Conservation (phyloP, 2,888 invertebrate genomes). For the Andrena fulva region DNA sequence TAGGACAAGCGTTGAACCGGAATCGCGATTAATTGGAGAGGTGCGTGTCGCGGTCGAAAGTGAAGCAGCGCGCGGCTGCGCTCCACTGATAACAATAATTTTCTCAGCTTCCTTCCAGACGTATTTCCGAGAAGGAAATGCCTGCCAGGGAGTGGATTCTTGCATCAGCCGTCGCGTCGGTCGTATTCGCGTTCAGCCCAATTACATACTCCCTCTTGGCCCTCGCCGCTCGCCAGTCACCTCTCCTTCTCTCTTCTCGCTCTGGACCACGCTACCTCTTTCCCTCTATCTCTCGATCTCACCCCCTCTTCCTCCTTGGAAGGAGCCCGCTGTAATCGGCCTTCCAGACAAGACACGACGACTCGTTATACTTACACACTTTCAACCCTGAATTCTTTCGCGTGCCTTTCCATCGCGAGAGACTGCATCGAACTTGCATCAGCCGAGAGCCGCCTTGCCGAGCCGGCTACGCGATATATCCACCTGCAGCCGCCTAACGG, state of each 20-base stretch:
- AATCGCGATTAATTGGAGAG: constrained; percentile 23
- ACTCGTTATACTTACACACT: constrained; percentile 75
- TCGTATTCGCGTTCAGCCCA: constrained; percentile 56
- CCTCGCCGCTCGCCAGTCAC: neutral
- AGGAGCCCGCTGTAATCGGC: constrained; percentile 56
- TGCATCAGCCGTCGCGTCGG: constrained; percentile 64
- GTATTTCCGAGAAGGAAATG: constrained; percentile 61
- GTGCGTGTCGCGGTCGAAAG: constrained; percentile 14
- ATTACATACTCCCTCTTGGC: constrained; percentile 54
- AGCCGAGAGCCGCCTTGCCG: constrained; percentile 49
- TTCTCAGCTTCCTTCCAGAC: constrained; percentile 55
- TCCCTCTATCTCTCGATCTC: constrained; percentile 1
- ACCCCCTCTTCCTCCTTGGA: constrained; percentile 14
- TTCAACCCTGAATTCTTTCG: constrained; percentile 73
- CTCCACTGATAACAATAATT: constrained; percentile 29
- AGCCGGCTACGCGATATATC: neutral
- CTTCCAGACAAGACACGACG: constrained; percentile 66
- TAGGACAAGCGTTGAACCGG: constrained; percentile 2
- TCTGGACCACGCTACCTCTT: too few relatives aligned
- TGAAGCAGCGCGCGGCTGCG: neutral
- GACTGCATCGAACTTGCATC: constrained; percentile 68
- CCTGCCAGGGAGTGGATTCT: constrained; percentile 54
- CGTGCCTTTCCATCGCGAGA: constrained; percentile 72
- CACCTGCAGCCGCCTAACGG: constrained; percentile 44
- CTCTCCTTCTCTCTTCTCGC: neutral